phyloP scores from a whole-genome alignment of 2,797 vertebrate genomes.

The Acrossocheilus fasciatus region DNA sequence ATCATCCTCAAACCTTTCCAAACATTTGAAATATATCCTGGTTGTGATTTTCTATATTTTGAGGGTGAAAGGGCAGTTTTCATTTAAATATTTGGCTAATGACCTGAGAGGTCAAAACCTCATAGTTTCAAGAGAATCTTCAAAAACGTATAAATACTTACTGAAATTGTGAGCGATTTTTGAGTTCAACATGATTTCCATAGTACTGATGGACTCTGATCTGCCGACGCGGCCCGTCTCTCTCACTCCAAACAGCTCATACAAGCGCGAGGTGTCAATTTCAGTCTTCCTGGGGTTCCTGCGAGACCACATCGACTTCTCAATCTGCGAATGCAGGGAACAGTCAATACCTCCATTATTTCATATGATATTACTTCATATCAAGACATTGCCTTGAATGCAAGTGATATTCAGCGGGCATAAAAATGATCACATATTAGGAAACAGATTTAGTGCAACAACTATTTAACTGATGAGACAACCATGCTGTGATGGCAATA shows the following conservation, averaged over 20 bases:
- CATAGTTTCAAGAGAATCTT: background rate
- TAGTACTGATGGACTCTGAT: conserved; percentile 61
- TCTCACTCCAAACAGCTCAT: conserved; percentile 76
- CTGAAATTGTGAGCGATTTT: conserved; percentile 84
- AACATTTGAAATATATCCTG: background rate
- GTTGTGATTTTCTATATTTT: background rate
- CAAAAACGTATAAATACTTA: conserved; percentile 67
- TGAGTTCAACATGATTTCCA: conserved; percentile 78
- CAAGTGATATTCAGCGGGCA: conserved; percentile 28
- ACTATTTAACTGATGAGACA: background rate
- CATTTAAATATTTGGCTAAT: background rate
- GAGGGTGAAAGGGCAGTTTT: background rate
- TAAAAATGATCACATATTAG: conserved; percentile 5
- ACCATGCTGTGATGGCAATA: background rate
- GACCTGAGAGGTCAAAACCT: background rate
- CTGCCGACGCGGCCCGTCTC: conserved; percentile 49
- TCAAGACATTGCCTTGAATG: conserved; percentile 19
- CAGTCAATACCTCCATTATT: conserved; percentile 59
- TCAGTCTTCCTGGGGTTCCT: conserved; percentile 66
- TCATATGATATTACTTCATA: conserved; percentile 35
- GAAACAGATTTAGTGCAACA: background rate
- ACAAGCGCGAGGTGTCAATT: conserved; percentile 73
- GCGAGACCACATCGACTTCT: conserved; percentile 80
- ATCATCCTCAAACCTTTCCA: background rate
- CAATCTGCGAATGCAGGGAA: conserved; percentile 74